Evolutionary conservation across 1,140 invertebrate genomes (phyloP).

Genomic region (Drosophila littoralis): DNA sequence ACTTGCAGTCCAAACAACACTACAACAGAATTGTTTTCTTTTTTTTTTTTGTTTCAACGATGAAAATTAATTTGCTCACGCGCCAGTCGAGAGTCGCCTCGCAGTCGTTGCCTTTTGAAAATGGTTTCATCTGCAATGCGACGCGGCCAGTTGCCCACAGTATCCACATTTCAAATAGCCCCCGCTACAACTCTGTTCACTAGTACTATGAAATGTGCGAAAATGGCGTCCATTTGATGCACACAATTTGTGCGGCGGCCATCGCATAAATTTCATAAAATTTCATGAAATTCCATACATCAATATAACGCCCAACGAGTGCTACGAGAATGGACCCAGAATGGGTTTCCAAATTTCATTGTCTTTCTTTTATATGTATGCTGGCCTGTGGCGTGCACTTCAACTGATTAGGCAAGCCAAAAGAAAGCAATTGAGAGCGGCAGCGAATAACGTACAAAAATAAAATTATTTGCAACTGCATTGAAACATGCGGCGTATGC

Average conservation of each 20-base stretch:
- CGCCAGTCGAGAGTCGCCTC: conserved; percentile 39
- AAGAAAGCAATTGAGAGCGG: neutral
- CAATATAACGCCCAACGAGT: conserved; percentile 37
- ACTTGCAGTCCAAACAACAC: neutral
- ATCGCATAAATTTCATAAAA: conserved; percentile 50
- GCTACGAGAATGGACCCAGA: conserved; percentile 1
- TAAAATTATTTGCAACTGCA: conserved; percentile 37
- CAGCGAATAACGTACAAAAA: neutral
- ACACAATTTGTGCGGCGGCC: conserved; percentile 33
- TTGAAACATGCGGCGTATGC: conserved; percentile 42
- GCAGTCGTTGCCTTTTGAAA: conserved; percentile 37
- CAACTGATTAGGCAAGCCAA: conserved; percentile 32
- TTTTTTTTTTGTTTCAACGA: conserved; percentile 19
- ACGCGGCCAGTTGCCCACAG: conserved; percentile 37
- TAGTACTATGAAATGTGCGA: conserved; percentile 33
- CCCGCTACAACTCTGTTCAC: neutral
- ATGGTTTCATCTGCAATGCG: conserved; percentile 58
- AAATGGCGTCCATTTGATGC: conserved; percentile 38
- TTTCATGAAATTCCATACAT: conserved; percentile 42
- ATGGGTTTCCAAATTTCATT: neutral
- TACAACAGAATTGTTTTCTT: conserved; percentile 3
- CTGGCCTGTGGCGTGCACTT: conserved; percentile 20
- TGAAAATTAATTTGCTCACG: conserved; percentile 58
- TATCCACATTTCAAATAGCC: neutral
- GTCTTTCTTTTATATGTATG: neutral